Conservation (phyloP, 2,888 invertebrate genomes). For the Andricus curvator region DNA sequence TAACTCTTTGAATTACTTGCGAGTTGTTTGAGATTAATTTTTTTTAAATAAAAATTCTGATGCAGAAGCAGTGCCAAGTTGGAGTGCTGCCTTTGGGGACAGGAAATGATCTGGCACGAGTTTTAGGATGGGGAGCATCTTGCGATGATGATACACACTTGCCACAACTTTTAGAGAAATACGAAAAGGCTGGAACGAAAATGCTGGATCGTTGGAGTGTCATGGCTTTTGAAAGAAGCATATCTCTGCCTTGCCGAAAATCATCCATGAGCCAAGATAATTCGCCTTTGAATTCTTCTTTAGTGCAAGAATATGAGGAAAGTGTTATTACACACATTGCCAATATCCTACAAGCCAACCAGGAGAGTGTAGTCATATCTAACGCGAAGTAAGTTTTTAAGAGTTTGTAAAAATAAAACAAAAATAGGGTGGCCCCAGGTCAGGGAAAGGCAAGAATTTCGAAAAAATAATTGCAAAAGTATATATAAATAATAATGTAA, state of each 20-base stretch:
- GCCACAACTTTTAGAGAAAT: conserved; percentile 93
- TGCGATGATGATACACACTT: conserved; percentile 97
- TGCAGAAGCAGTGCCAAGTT: conserved; percentile 93
- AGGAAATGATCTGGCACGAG: conserved; percentile 96
- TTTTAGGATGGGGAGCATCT: conserved; percentile 97
- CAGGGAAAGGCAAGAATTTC: no score
- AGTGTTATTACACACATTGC: conserved; percentile 89
- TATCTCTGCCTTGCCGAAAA: conserved; percentile 81
- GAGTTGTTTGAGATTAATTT: background rate
- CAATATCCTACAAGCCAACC: conserved; percentile 91
- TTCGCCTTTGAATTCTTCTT: conserved; percentile 80
- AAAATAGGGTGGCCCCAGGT: no score
- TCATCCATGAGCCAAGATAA: conserved; percentile 80
- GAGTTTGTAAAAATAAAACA: background rate
- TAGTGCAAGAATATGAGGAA: conserved; percentile 86
- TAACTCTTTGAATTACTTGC: background rate
- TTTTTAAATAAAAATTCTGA: background rate
- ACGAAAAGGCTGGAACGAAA: conserved; percentile 98
- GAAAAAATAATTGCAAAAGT: no score
- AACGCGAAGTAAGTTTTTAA: conserved; percentile 83
- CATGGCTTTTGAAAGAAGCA: conserved; percentile 92
- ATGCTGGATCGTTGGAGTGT: conserved; percentile 99
- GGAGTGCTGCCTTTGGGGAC: conserved; percentile 97
- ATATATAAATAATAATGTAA: no score
- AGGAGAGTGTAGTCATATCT: conserved; percentile 85